These are phyloP conservation scores for Pollimyrus isidori DNA, from an alignment of 2,113 vertebrate genomes.

Conservation along the genomic window DNA sequence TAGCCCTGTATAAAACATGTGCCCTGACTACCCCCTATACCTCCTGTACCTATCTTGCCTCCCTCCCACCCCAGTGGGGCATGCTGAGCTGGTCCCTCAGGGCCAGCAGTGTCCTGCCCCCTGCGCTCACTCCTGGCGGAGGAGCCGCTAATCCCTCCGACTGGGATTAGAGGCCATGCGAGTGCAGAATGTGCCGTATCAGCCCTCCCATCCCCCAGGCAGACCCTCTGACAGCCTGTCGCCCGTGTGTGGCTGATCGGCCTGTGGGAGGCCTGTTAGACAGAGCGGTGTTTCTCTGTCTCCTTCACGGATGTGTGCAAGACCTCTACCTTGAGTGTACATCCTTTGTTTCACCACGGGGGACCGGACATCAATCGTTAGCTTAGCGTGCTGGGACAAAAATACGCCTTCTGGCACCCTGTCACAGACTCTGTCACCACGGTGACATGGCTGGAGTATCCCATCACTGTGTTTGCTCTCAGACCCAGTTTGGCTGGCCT, in stretches of 20 bases:
- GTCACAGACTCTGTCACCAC: constrained; percentile 34
- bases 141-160: constrained; percentile 59
- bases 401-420: constrained; percentile 31
- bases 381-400: constrained; percentile 22
- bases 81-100: neutral
- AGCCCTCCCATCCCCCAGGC: constrained; percentile 28
- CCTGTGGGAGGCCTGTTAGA: neutral
- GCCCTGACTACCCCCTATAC: neutral
- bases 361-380: constrained; percentile 37
- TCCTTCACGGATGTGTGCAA: constrained; percentile 1
- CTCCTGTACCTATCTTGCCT: neutral
- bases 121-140: constrained; percentile 48
- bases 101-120: constrained; percentile 31
- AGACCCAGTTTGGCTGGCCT: constrained; percentile 18
- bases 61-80: neutral
- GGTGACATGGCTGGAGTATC: constrained; percentile 40
- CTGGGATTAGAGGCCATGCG: constrained; percentile 58
- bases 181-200: constrained; percentile 48
- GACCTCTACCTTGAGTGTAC: neutral
- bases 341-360: no score
- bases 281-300: neutral
- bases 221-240: constrained; percentile 19
- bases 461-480: constrained; percentile 33
- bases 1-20: neutral
- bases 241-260: neutral